Conservation (phyloP, 2,888 invertebrate genomes). For the Rhingia campestris region DNA sequence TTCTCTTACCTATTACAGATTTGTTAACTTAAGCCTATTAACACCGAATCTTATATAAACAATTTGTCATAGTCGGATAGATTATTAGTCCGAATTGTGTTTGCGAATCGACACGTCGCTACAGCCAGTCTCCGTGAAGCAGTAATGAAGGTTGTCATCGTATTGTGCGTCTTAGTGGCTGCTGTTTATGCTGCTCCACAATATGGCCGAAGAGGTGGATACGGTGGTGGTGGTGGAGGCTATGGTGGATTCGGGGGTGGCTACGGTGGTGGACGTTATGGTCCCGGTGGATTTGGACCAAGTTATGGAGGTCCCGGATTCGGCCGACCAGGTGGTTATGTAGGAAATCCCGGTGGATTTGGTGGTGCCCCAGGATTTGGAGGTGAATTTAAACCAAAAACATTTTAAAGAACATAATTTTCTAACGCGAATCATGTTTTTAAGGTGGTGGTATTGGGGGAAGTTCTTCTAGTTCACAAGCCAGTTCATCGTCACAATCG, state of each 20-base stretch:
- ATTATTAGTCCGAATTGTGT: conserved; percentile 47
- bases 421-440: conserved; percentile 1
- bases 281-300: conserved; percentile 17
- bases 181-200: conserved; percentile 47
- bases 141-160: conserved; percentile 55
- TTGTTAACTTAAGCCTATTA: conserved; percentile 27
- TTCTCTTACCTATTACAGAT: conserved; percentile 34
- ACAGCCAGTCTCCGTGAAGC: not conserved
- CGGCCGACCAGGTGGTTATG: not conserved
- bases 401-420: not conserved
- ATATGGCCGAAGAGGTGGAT: conserved; percentile 38
- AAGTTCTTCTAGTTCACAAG: conserved; percentile 51
- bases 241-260: conserved; percentile 17
- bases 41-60: conserved; percentile 60
- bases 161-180: conserved; percentile 51
- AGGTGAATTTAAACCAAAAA: not conserved
- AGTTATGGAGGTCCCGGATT: conserved; percentile 23
- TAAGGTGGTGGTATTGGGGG: conserved; percentile 51
- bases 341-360: conserved; percentile 11
- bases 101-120: conserved; percentile 36
- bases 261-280: conserved; percentile 20
- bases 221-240: conserved; percentile 23
- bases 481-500: conserved; percentile 53
- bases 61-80: conserved; percentile 11
- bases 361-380: conserved; percentile 17